Base-by-base conservation (phyloP, 2,797 vertebrate genomes). In the Coendou prehensilis region DNA sequence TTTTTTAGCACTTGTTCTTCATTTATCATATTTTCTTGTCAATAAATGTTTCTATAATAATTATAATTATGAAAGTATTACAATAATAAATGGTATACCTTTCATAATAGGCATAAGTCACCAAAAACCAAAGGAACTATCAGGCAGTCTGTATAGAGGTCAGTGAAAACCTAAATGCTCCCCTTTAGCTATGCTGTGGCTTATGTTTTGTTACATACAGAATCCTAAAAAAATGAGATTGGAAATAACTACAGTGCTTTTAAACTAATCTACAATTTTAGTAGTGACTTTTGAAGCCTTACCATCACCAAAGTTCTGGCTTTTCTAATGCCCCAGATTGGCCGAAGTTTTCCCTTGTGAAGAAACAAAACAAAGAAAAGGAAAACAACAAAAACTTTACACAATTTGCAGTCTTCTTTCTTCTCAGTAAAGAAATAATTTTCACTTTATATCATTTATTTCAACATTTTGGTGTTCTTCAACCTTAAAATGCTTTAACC, bases 221-320 rank as follows among this genome's bases (percentile, higher is more conserved):
- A 87, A 94, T 82, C 9, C 28, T 89, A 54, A 28, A 73, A 73
- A 76, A 93, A 94, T 71, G 56, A 47, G 41, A 59, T 41, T 94
- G 22, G 37, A 96, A 96, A 47, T 87, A 83, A 95, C 96, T 94
- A 41, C 56, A 93, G 37, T 4, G 15, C n/a, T 84, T 93, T 96
- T 84, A 95, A 96, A 75, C 5, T 69, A 97, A 57, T 91, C 17
- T 73, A 91, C 54, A 96, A 88, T 93, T 95, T 94, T 81, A 30
- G 92, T 87, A 92, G 81, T 96, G 87, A 87, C 73, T n/a, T 97
- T 95, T 88, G 61, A 95, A 96, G 94, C 56, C 89, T 41, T 52
- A 75, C 28, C 73, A 41, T 86, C 92, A 90, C 61, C 75, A 90
- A 96, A 82, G 41, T 87, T 63, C 7, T 87, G 79, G n/a, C 17